Evolutionary conservation across 2,797 vertebrate species (phyloP).

Genomic region (Naso thynnoides): DNA sequence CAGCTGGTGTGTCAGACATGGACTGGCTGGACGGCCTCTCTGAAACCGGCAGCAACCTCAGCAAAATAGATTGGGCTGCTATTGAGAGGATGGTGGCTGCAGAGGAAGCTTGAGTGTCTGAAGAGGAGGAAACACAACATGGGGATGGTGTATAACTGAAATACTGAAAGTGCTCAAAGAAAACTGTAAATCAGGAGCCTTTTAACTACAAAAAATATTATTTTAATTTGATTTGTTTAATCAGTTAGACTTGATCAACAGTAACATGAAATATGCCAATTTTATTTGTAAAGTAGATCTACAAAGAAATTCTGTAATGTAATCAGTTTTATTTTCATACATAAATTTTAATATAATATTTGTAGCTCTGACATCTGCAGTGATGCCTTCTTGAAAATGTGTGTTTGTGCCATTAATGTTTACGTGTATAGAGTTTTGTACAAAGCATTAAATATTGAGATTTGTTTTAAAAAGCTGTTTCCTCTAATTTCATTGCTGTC

Average conservation of each 20-base stretch:
- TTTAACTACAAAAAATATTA: conserved; percentile 1
- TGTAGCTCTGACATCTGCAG: neutral
- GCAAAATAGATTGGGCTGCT: conserved; percentile 93
- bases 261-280: conserved; percentile 4
- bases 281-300: conserved; percentile 9
- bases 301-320: conserved; percentile 10
- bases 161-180: conserved; percentile 16
- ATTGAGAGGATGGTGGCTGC: conserved; percentile 89
- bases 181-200: conserved; percentile 16
- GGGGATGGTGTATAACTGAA: neutral
- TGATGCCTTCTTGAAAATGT: neutral
- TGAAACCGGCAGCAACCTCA: conserved; percentile 88
- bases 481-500: neutral
- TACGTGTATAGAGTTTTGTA: conserved; percentile 21
- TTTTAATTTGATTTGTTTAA: neutral
- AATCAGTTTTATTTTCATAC: conserved; percentile 11
- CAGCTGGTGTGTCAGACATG: conserved; percentile 28
- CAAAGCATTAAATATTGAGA: conserved; percentile 7
- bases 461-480: neutral
- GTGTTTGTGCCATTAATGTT: conserved; percentile 21
- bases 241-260: neutral
- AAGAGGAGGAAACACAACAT: neutral
- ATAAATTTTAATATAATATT: neutral
- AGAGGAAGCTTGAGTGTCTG: conserved; percentile 67
- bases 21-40: conserved; percentile 81